phyloP scores from a whole-genome alignment of 1,140 invertebrate species.

The Argopecten irradians region DNA sequence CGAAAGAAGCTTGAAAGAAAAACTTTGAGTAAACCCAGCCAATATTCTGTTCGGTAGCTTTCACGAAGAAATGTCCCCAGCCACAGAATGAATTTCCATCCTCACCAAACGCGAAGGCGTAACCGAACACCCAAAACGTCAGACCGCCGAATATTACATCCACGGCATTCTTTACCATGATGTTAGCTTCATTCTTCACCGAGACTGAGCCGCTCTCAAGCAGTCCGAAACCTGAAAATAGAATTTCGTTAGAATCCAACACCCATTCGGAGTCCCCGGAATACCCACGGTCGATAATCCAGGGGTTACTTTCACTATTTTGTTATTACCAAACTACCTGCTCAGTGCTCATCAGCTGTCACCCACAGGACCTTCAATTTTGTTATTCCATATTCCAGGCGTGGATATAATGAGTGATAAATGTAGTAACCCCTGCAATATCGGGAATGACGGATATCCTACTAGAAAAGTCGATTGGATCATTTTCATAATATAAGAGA shows the following conservation, averaged over 20 bases:
- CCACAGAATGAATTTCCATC: conserved; percentile 61
- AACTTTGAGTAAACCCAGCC: conserved; percentile 74
- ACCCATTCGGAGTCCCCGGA: neutral
- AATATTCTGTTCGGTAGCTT: conserved; percentile 64
- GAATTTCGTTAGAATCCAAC: neutral
- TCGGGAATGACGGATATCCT: too few species aligned
- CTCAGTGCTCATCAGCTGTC: too few species aligned
- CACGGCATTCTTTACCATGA: conserved; percentile 75
- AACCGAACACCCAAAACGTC: conserved; percentile 74
- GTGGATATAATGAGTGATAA: too few species aligned
- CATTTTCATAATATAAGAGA: too few species aligned
- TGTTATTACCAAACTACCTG: too few species aligned
- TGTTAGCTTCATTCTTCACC: conserved; percentile 75
- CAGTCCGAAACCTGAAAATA: conserved; percentile 70
- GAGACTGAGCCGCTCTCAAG: conserved; percentile 75
- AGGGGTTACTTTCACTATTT: too few species aligned
- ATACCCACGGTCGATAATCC: neutral
- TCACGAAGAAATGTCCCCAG: conserved; percentile 71
- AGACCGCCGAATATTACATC: conserved; percentile 74
- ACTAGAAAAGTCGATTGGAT: too few species aligned
- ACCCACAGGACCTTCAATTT: too few species aligned
- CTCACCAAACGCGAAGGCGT: conserved; percentile 71
- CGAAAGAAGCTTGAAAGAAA: conserved; percentile 73
- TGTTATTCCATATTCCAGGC: too few species aligned
- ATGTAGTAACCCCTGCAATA: too few species aligned